These are phyloP conservation scores for Mayetiola destructor DNA, from an alignment of 2,888 invertebrate species.

Conservation along the genomic window DNA sequence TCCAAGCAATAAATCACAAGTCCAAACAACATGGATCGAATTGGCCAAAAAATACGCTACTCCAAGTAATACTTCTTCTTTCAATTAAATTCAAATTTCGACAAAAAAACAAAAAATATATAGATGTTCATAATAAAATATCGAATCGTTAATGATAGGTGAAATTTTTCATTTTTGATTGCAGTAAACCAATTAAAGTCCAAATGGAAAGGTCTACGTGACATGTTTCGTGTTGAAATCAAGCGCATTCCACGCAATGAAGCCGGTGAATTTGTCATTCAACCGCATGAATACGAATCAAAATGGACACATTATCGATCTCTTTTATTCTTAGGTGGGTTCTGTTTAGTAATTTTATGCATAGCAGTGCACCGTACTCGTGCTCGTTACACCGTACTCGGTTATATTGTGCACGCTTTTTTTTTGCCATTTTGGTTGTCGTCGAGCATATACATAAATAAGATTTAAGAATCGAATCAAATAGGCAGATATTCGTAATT, in stretches of 20 bases:
- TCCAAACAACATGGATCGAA: slow-evolving; percentile 36
- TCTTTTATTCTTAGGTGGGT: slow-evolving; percentile 31
- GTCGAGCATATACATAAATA: no score
- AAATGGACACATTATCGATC: slow-evolving; percentile 35
- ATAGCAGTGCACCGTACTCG: no score
- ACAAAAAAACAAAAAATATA: background rate
- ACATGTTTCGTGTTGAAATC: slow-evolving; percentile 35
- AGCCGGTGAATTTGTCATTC: slow-evolving; percentile 31
- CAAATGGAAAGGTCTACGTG: slow-evolving; percentile 35
- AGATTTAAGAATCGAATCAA: no score
- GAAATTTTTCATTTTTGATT: background rate
- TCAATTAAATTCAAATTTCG: background rate
- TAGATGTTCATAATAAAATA: background rate
- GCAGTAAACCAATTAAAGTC: slow-evolving; percentile 32
- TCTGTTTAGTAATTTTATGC: background rate
- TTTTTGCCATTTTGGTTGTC: no score
- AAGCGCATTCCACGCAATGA: slow-evolving; percentile 33
- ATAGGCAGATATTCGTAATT: no score
- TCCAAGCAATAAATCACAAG: slow-evolving; percentile 34
- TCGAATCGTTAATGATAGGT: background rate
- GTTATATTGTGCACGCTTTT: no score
- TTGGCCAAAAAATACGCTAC: slow-evolving; percentile 30
- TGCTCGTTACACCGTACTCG: no score
- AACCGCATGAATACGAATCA: slow-evolving; percentile 32
- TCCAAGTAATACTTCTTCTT: slow-evolving; percentile 28